phyloP scores from a whole-genome alignment of 2,888 invertebrate species.

The Anticlea derivata region DNA sequence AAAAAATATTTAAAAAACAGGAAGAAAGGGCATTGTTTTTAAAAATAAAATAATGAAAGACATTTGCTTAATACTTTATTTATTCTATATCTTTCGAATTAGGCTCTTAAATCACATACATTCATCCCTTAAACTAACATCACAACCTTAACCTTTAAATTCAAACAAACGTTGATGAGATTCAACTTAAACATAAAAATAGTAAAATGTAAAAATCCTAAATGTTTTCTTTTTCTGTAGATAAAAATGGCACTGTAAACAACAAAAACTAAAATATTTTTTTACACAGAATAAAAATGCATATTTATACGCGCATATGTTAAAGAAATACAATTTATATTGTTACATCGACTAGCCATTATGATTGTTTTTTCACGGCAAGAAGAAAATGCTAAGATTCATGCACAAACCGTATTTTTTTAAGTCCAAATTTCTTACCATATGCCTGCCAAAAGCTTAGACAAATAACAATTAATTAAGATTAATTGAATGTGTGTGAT shows the following conservation, averaged over 20 bases:
- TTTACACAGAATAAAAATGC: slow-evolving; percentile 5
- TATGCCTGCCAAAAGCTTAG: too few relatives aligned
- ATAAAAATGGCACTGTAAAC: slow-evolving; percentile 16
- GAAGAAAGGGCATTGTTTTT: not conserved
- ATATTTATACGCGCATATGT: not conserved
- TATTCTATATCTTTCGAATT: not conserved
- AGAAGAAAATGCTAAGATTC: not conserved
- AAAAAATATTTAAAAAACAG: not conserved
- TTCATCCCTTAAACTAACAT: slow-evolving; percentile 9
- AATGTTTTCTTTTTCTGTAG: not conserved
- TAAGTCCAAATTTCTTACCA: too few relatives aligned
- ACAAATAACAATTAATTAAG: too few relatives aligned
- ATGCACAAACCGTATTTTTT: too few relatives aligned
- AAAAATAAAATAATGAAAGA: not conserved
- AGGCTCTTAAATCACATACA: slow-evolving; percentile 8
- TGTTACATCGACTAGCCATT: not conserved
- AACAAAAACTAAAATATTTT: not conserved
- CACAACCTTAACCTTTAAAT: slow-evolving; percentile 17
- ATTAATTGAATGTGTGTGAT: too few relatives aligned
- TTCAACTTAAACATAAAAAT: not conserved
- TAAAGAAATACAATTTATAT: not conserved
- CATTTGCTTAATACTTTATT: not conserved
- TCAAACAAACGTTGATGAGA: slow-evolving; percentile 1
- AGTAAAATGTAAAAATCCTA: not conserved
- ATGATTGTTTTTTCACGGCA: not conserved